Evolutionary conservation across 2,888 invertebrate species (phyloP).

Genomic region (Serrognathus titanus): DNA sequence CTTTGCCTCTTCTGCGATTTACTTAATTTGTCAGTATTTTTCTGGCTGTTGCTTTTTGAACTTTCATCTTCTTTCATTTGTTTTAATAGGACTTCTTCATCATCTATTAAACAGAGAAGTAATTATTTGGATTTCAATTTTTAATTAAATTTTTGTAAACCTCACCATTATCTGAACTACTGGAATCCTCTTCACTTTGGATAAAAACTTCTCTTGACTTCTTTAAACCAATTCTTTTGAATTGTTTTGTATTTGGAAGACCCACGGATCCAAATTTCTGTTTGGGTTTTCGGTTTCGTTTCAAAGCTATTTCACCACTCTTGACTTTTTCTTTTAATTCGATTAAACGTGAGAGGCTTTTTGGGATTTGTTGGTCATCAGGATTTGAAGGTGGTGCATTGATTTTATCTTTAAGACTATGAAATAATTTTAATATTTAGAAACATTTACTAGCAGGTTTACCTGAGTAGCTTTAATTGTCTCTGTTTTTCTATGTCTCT

Average conservation of each 20-base stretch:
- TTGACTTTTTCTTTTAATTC: constrained; percentile 54
- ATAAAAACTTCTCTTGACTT: constrained; percentile 56
- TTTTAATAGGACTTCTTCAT: constrained; percentile 48
- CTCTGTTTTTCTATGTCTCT: constrained; percentile 74
- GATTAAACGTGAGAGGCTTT: constrained; percentile 64
- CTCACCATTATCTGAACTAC: background rate
- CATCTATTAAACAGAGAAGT: constrained; percentile 6
- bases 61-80: constrained; percentile 39
- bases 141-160: too few species aligned
- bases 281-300: constrained; percentile 30
- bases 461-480: constrained; percentile 62
- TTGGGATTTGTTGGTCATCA: constrained; percentile 72
- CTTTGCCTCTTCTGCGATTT: constrained; percentile 55
- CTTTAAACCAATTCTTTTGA: constrained; percentile 33
- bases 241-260: constrained; percentile 12
- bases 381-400: constrained; percentile 70
- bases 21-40: constrained; percentile 45
- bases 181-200: constrained; percentile 46
- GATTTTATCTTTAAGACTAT: constrained; percentile 67
- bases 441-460: constrained; percentile 30
- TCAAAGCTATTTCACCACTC: constrained; percentile 43
- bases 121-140: too few species aligned
- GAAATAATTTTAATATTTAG: constrained; percentile 8
- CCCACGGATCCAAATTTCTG: constrained; percentile 7
- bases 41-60: constrained; percentile 43